Conservation (phyloP, 2,113 vertebrate species). For the Bombycilla garrulus region DNA sequence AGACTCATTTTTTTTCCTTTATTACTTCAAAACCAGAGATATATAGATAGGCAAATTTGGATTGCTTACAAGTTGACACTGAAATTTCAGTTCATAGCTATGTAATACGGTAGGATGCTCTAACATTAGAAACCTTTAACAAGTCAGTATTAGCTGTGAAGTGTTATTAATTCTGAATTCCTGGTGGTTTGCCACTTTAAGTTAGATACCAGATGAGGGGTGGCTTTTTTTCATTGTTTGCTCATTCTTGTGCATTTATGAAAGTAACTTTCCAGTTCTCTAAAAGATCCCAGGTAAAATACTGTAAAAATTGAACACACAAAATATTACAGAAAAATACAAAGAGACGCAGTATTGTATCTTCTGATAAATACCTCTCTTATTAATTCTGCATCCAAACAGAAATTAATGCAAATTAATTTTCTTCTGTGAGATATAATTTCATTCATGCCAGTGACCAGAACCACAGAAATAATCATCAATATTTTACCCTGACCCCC, state of each 20-base stretch:
- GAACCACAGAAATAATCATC: not conserved
- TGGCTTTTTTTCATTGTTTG: not conserved
- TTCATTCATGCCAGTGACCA: slow-evolving; percentile 9
- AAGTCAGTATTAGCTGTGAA: not conserved
- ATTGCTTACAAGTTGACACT: not conserved
- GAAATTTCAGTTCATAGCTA: not conserved
- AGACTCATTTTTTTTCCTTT: not conserved
- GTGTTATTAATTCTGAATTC: not conserved
- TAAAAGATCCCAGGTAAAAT: not conserved
- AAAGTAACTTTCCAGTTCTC: not conserved
- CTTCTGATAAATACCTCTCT: not conserved
- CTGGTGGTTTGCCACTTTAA: not conserved
- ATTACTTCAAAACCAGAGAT: not conserved
- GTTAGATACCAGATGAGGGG: not conserved
- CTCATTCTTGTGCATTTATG: not conserved
- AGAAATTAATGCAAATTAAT: not conserved
- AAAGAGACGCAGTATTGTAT: not conserved
- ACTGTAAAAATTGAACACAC: not conserved
- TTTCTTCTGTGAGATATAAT: not conserved
- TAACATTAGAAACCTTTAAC: not conserved
- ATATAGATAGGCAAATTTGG: not conserved
- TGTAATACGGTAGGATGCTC: not conserved
- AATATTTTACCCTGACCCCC: not conserved
- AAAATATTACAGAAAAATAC: not conserved
- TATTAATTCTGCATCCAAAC: not conserved